Evolutionary conservation across 2,888 invertebrate species (phyloP), one percentile per base, ranked within the genome.

Genomic region (Cactoblastis cactorum): DNA sequence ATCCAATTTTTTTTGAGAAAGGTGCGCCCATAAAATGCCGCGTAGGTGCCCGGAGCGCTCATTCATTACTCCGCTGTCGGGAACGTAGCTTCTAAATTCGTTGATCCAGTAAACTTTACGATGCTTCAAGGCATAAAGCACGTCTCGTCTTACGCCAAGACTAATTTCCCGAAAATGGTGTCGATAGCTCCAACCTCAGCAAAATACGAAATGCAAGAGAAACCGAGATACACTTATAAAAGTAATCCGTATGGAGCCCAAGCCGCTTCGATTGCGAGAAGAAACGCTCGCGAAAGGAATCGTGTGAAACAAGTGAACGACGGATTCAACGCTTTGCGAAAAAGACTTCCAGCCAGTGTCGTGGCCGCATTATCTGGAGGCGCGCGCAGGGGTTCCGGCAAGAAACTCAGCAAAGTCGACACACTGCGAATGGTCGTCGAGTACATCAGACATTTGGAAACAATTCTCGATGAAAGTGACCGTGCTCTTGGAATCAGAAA

Each of bases 231-330:
- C 62, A 94, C 91, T 67, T 93, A 93, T 65, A 91, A 91, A 54
- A 92, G 91, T 18, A 90, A 89, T 22, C 64, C 74, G 1, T 80
- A 79, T 54, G 92, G 92, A 38, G 92, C 94, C 62, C 96, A 95
- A 67, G 91, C 95, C 50, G 95, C 95, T 28, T 96, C 97, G 0
- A 97, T 97, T 12, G 96, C 95, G 0, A 91, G 97, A 50, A 92
- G 98, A 65, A 98, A 98, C 81, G 98, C 97, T n/a, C 92, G 98
- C 12, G 98, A 98, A 82, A 91, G 98, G 61, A 98, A 98, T 77
- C 93, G 98, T 56, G 98, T 98, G 54, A 97, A 97, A 83, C 97
- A 97, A 92, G 97, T 97, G 74, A 97, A 97, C 86, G 96, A 96
- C 72, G 97, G 97, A 55, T 97, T 97, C 74, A 95, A 95, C 52